Percentiles rank a stretch among this genome's conserved stretches.
Evolutionary conservation across 2,797 vertebrate genomes (phyloP).

Genomic region (Oreonectes daqikongensis): DNA sequence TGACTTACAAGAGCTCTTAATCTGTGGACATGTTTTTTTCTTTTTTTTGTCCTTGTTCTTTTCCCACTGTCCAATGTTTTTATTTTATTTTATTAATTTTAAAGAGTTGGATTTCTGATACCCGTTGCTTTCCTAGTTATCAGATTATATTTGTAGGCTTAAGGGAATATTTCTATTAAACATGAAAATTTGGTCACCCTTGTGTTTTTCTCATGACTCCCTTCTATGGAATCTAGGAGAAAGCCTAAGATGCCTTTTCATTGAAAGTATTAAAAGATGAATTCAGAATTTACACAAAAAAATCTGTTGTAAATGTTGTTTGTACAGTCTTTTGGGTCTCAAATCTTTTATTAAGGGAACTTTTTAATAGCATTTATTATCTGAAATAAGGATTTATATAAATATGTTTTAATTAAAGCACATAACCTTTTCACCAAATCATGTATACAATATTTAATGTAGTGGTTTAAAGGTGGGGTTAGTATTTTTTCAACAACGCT

Average conservation of each 20-base stretch:
- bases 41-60: not conserved
- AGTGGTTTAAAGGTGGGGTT: too few species aligned
- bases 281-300: too few species aligned
- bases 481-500: too few species aligned
- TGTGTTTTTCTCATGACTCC: too few species aligned
- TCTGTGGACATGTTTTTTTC: slow-evolving; percentile 5
- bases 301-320: not conserved
- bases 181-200: not conserved
- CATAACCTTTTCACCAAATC: not conserved
- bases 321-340: too few species aligned
- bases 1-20: slow-evolving; percentile 1
- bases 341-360: not conserved
- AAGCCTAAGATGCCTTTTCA: too few species aligned
- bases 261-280: too few species aligned
- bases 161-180: not conserved
- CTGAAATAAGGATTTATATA: too few species aligned
- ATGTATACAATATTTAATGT: too few species aligned
- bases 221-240: too few species aligned
- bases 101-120: not conserved
- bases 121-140: not conserved
- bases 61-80: not conserved
- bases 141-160: not conserved
- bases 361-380: not conserved
- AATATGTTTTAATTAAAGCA: not conserved
- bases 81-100: not conserved